Evolutionary conservation across 2,888 invertebrate genomes (phyloP).

Genomic region (Scaptomyza reducta): DNA sequence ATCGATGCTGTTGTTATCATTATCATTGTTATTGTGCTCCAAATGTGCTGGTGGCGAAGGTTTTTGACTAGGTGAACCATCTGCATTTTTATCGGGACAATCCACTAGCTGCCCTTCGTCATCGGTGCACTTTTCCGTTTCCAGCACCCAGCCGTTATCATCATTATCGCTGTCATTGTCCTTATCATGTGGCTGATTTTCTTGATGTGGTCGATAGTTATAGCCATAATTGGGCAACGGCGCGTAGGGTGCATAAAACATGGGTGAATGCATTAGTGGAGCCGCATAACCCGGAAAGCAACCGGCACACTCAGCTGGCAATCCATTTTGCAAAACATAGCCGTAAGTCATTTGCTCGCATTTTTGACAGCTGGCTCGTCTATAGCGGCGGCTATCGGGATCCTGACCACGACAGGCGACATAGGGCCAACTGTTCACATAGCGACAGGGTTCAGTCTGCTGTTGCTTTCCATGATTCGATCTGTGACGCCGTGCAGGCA

Average conservation of each 20-base stretch:
- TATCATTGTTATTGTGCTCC: conserved; percentile 15
- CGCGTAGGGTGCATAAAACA: conserved; percentile 22
- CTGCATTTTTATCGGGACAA: conserved; percentile 38
- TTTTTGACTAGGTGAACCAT: conserved; percentile 10
- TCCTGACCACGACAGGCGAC: conserved; percentile 38
- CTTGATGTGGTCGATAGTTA: conserved; percentile 5
- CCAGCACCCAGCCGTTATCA: conserved; percentile 38
- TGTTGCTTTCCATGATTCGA: conserved; percentile 2
- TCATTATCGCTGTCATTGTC: conserved; percentile 3
- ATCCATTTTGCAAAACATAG: conserved; percentile 56
- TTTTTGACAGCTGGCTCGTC: conserved; percentile 47
- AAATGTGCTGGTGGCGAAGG: conserved; percentile 24
- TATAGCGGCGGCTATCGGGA: background rate
- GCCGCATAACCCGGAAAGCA: conserved; percentile 45
- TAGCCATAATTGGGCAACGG: conserved; percentile 25
- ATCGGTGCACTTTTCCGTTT: conserved; percentile 58
- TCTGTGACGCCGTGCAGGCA: conserved; percentile 53
- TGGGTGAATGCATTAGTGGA: conserved; percentile 40
- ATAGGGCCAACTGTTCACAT: conserved; percentile 67
- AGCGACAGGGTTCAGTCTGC: conserved; percentile 29
- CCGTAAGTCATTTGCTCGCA: conserved; percentile 62
- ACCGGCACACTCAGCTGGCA: conserved; percentile 57
- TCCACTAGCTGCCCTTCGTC: conserved; percentile 57
- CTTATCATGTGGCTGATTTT: conserved; percentile 3
- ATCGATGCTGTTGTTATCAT: conserved; percentile 7